These are phyloP conservation scores for Agrypnus murinus DNA, from an alignment of 2,888 invertebrate genomes.

Conservation along the genomic window DNA sequence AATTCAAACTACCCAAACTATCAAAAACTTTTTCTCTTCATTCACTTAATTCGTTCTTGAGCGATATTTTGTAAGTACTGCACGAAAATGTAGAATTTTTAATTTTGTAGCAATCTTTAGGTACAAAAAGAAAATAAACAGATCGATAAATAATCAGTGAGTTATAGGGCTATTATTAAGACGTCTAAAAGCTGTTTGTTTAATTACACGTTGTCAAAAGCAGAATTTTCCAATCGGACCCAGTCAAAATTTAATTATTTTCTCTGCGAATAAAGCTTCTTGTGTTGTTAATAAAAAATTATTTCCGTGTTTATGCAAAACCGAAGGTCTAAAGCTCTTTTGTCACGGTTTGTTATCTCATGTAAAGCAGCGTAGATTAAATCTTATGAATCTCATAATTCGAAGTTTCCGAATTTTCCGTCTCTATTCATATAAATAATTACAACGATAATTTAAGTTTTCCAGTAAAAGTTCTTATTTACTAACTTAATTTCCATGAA, in stretches of 20 bases:
- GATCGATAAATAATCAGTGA: constrained; percentile 15
- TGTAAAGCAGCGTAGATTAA: constrained; percentile 39
- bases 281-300: constrained; percentile 33
- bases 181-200: constrained; percentile 9
- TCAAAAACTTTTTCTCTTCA: no score
- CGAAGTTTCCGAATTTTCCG: constrained; percentile 29
- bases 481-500: constrained; percentile 46
- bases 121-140: background rate
- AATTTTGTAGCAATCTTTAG: background rate
- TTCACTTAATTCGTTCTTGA: no score
- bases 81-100: background rate
- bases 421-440: constrained; percentile 47
- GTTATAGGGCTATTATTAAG: constrained; percentile 4
- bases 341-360: constrained; percentile 38
- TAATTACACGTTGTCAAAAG: constrained; percentile 30
- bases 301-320: constrained; percentile 39
- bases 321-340: constrained; percentile 24
- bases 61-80: no score
- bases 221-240: constrained; percentile 24
- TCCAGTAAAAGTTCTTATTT: constrained; percentile 42
- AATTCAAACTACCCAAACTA: no score
- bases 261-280: constrained; percentile 4
- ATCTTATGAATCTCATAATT: constrained; percentile 38
- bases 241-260: constrained; percentile 33
- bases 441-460: constrained; percentile 47